phyloP scores from a whole-genome alignment of 2,888 invertebrate species.

The Bugula neritina region DNA sequence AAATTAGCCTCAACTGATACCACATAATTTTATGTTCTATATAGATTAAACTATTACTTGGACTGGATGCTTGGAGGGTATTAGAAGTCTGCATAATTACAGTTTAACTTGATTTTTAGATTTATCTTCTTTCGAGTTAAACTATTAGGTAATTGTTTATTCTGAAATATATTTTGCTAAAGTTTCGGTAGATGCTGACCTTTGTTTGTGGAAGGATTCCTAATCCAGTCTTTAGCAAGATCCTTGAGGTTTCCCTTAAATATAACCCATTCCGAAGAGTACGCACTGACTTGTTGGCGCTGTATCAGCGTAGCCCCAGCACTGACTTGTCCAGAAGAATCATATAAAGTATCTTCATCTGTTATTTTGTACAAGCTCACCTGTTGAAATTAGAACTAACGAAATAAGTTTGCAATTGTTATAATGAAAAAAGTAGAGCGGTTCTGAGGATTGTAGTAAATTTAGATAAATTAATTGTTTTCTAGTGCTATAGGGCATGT shows the following conservation, averaged over 20 bases:
- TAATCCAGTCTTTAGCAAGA: slow-evolving; percentile 7
- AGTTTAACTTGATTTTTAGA: no score
- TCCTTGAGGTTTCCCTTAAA: slow-evolving; percentile 21
- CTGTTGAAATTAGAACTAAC: slow-evolving; percentile 1
- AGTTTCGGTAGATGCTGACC: no score
- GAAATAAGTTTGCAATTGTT: no score
- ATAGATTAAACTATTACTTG: not conserved
- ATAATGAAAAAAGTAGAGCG: no score
- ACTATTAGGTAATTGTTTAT: no score
- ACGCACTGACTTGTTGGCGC: slow-evolving; percentile 20
- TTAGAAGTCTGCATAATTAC: no score
- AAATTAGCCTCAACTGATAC: not conserved
- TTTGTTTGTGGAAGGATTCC: slow-evolving; percentile 25
- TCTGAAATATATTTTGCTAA: no score
- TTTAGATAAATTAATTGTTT: no score
- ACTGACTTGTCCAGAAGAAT: not conserved
- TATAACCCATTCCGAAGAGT: slow-evolving; percentile 23
- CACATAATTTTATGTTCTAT: not conserved
- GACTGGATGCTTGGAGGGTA: no score
- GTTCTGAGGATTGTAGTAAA: no score
- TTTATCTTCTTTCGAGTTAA: no score
- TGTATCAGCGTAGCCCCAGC: slow-evolving; percentile 19
- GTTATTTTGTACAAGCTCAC: slow-evolving; percentile 20
- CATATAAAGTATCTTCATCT: slow-evolving; percentile 13
- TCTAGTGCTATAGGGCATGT: no score